A percentile compares a stretch with the other conserved stretches of the same genome.
These are phyloP conservation scores for Watsonalla cultraria DNA, from an alignment of 2,888 invertebrate species.

Conservation along the genomic window DNA sequence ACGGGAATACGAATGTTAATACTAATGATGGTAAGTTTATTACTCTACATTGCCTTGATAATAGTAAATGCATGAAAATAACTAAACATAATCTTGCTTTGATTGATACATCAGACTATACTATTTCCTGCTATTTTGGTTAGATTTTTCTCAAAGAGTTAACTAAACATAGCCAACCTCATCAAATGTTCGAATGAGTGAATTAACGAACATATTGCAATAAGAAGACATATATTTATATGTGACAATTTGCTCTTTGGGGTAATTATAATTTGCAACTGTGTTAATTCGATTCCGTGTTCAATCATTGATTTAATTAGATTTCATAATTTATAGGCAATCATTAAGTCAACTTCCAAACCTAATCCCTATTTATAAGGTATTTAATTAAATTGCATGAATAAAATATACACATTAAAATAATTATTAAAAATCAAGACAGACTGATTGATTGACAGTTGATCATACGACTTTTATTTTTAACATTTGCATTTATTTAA, in stretches of 20 bases:
- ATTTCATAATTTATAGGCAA: not conserved
- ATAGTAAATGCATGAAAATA: not conserved
- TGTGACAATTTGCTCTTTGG: not conserved
- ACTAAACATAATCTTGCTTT: too few relatives aligned
- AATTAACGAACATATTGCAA: not conserved
- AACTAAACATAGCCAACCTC: not conserved
- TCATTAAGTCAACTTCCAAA: not conserved
- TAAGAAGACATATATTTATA: not conserved
- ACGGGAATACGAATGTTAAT: slow-evolving; percentile 40
- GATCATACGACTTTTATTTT: not conserved
- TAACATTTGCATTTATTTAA: not conserved
- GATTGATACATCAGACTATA: too few relatives aligned
- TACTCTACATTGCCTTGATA: not conserved
- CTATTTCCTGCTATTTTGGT: not conserved
- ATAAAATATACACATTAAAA: not conserved
- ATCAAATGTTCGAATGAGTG: not conserved
- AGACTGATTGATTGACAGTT: not conserved
- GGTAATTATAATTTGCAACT: not conserved
- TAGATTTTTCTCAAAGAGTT: not conserved
- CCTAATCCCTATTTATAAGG: too few relatives aligned
- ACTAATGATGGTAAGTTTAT: slow-evolving; percentile 51
- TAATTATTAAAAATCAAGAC: not conserved
- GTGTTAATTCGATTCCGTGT: not conserved
- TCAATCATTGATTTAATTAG: not conserved
- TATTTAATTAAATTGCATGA: too few relatives aligned